These are phyloP conservation scores for Danio kyathit DNA, from an alignment of 2,797 vertebrate species.

Conservation along the genomic window DNA sequence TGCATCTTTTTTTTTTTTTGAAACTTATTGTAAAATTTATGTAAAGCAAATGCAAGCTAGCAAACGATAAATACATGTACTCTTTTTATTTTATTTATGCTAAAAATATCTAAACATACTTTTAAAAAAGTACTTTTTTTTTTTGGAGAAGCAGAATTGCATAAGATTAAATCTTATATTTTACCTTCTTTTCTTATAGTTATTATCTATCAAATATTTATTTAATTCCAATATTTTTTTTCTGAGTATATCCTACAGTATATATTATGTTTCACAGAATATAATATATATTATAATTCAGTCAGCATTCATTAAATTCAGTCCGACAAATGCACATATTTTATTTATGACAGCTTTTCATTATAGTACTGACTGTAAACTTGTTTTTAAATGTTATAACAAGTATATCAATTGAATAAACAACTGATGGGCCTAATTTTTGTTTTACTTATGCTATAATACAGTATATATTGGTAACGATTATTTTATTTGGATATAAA, in stretches of 20 bases:
- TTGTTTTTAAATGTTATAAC: not conserved
- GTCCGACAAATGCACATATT: not conserved
- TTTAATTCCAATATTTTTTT: too few species aligned
- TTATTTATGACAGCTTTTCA: not conserved
- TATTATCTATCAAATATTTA: too few species aligned
- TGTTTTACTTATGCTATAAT: not conserved
- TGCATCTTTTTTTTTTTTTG: not conserved
- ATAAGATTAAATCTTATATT: not conserved
- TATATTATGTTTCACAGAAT: too few species aligned
- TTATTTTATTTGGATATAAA: not conserved
- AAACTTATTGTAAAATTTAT: not conserved
- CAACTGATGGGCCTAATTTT: conserved; percentile 3
- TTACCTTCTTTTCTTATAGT: too few species aligned
- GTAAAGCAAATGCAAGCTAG: too few species aligned
- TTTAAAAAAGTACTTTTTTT: not conserved
- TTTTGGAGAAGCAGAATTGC: not conserved
- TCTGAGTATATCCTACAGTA: too few species aligned
- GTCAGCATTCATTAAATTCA: too few species aligned
- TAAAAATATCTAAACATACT: not conserved
- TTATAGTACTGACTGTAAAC: not conserved
- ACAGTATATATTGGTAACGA: not conserved
- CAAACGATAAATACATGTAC: too few species aligned
- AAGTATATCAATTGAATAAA: not conserved
- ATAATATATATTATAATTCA: too few species aligned
- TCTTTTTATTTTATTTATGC: not conserved